Base-by-base conservation (phyloP, 1,140 invertebrate genomes). In the Cotesia chilonis region DNA sequence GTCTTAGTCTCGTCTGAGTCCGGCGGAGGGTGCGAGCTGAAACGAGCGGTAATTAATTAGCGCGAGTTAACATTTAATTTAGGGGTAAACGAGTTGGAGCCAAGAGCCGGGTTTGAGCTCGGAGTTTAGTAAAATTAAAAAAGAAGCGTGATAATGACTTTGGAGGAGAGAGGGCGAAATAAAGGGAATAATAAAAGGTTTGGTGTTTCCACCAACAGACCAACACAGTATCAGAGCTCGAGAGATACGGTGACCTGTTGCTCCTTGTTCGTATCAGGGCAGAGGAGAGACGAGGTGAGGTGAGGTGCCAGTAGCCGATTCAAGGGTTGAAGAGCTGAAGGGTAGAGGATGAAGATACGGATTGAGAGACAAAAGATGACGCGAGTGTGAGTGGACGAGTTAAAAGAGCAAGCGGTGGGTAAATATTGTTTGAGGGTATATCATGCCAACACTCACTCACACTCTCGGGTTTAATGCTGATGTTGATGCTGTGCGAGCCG, bases 401-500 rank as follows among this genome's bases (percentile, higher is more conserved):
- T 36, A 47, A 47, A 37, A 65, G 14, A 36, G 55, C 51, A n/a
- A 36, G 54, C 4, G 20, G 51, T 35, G 66, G 10, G 41, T 67
- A 54, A 70, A 20, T 69, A 64, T 60, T 73, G 68, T 41, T 10
- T 36, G 28, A 47, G 41, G 41, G 41, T 47, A 41, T 41, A 10
- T 0, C 10, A 47, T 47, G 6, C 6, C 10, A 47, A 6, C 41
- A 9, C 10, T 47, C 41, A 47, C 41, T 6, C 6, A 9, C 41
- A 9, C 6, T 47, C 41, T 68, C 61, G 63, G 17, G 55, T 52
- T 4, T 10, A n/a, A 37, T 47, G 28, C 55, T 52, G 66, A 65
- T 66, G 75, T 57, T 61, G 35, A 78, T 77, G 83, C 83, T 83
- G 81, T 84, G 82, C 79, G 79, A 84, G 81, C 80, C 77, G 83